Conservation (phyloP, 2,113 vertebrate genomes). For the Colius striatus region DNA sequence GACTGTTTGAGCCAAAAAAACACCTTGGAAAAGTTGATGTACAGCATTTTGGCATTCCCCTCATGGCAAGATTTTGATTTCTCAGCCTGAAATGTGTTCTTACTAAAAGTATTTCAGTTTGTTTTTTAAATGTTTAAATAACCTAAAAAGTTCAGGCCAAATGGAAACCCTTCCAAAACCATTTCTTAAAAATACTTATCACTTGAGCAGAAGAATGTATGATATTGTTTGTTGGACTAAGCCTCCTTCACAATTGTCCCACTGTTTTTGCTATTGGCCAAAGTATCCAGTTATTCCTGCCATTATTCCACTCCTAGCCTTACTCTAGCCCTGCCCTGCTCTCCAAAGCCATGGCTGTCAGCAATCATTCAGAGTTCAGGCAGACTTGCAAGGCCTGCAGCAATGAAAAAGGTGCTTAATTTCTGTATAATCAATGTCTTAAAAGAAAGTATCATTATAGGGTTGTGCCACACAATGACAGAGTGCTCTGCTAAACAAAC, state of each 20-base stretch:
- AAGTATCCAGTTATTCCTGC: not conserved
- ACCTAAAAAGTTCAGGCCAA: conserved; percentile 25
- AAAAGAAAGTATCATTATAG: not conserved
- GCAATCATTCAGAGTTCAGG: not conserved
- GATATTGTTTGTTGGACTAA: not conserved
- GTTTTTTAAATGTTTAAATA: conserved; percentile 38
- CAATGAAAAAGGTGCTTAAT: not conserved
- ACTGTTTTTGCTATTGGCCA: not conserved
- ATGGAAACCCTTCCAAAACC: conserved; percentile 11
- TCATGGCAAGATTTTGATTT: not conserved
- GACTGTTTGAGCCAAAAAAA: not conserved
- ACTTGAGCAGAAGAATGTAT: conserved; percentile 13
- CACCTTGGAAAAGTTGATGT: not conserved
- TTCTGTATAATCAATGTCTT: not conserved
- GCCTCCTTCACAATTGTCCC: not conserved
- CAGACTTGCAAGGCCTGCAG: not conserved
- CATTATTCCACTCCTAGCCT: not conserved
- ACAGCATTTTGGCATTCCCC: not conserved
- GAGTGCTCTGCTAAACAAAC: not conserved
- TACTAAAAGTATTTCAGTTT: not conserved
- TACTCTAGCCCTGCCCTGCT: not conserved
- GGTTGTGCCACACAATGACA: not conserved
- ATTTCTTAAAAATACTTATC: conserved; percentile 50
- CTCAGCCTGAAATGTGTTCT: not conserved
- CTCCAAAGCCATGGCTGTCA: not conserved